Conservation (phyloP, 2,113 vertebrate genomes). For the Colistium nudipinnis region DNA sequence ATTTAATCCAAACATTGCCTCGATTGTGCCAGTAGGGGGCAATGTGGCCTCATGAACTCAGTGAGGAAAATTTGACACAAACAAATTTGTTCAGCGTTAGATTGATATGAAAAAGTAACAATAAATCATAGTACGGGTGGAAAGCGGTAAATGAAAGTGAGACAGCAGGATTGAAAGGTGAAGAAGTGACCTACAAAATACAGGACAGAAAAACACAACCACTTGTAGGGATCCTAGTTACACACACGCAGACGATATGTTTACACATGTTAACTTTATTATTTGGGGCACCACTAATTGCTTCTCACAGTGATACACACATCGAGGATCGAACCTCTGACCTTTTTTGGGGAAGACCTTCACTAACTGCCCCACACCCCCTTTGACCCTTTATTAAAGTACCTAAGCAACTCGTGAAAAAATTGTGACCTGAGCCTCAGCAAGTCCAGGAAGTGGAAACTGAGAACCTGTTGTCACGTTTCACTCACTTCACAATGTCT, state of each 20-base stretch:
- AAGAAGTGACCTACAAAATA: constrained; percentile 28
- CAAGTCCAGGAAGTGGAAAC: neutral
- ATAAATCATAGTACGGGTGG: constrained; percentile 20
- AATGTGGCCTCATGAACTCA: constrained; percentile 48
- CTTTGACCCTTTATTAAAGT: constrained; percentile 5
- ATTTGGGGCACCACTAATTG: too few species aligned
- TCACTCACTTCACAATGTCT: neutral
- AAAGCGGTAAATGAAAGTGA: constrained; percentile 18
- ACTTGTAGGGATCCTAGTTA: neutral
- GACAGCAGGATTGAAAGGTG: constrained; percentile 28
- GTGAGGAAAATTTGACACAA: neutral
- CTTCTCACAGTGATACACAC: too few species aligned
- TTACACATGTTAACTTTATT: too few species aligned
- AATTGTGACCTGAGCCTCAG: neutral
- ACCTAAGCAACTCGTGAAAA: constrained; percentile 4
- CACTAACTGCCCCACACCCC: neutral
- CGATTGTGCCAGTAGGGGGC: constrained; percentile 46
- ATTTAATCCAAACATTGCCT: neutral
- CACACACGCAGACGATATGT: constrained; percentile 14
- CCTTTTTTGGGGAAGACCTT: neutral
- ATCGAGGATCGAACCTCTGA: constrained; percentile 11
- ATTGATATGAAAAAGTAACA: constrained; percentile 41
- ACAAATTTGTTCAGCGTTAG: constrained; percentile 8
- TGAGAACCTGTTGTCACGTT: constrained; percentile 12
- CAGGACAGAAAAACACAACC: neutral